phyloP scores from a whole-genome alignment of 2,113 vertebrate species.

The Spilogale gracilis region DNA sequence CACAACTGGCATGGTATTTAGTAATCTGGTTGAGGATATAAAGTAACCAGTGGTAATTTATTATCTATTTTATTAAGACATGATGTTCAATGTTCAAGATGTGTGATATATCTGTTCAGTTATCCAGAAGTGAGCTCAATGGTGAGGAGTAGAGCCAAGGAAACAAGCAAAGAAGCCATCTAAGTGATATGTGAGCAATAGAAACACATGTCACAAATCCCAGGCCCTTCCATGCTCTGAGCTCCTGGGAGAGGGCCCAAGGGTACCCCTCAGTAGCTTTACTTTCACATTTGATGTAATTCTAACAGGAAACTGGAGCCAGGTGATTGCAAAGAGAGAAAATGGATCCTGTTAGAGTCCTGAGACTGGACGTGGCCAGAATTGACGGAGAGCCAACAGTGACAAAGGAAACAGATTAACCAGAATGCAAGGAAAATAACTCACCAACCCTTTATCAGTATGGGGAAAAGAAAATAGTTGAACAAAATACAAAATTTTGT shows the following conservation, averaged over 20 bases:
- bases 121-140: not conserved
- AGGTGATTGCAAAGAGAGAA: not conserved
- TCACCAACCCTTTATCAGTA: not conserved
- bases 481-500: constrained; percentile 16
- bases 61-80: constrained; percentile 7
- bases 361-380: not conserved
- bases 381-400: not conserved
- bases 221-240: not conserved
- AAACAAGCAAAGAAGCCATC: not conserved
- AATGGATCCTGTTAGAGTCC: not conserved
- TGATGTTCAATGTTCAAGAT: not conserved
- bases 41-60: not conserved
- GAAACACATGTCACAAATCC: not conserved
- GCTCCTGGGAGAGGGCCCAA: too few species aligned
- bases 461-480: constrained; percentile 2
- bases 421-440: constrained; percentile 23
- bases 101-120: not conserved
- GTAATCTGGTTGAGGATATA: not conserved
- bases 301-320: not conserved
- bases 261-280: not conserved
- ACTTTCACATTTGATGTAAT: not conserved
- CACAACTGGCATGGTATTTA: not conserved
- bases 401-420: not conserved
- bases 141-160: not conserved
- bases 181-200: not conserved